These are phyloP conservation scores for Drosophila prosaltans DNA, from an alignment of 1,140 invertebrate species.

Conservation along the genomic window DNA sequence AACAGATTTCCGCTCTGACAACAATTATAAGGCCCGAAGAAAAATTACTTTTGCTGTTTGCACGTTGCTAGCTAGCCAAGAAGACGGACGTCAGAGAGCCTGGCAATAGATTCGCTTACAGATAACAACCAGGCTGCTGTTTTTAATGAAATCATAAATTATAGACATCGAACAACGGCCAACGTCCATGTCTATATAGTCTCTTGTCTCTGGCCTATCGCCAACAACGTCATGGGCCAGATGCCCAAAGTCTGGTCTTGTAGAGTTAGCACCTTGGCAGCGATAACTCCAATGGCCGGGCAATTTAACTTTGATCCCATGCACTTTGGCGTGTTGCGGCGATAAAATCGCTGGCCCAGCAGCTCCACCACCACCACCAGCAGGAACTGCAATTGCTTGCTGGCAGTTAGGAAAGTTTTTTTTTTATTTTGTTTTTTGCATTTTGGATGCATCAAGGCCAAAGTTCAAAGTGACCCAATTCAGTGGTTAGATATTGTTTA, in stretches of 20 bases:
- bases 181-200: slow-evolving; percentile 71
- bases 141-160: slow-evolving; percentile 82
- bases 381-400: slow-evolving; percentile 35
- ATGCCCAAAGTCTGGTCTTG: slow-evolving; percentile 24
- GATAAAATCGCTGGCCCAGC: slow-evolving; percentile 56
- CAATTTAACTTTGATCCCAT: slow-evolving; percentile 75
- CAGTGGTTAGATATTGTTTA: slow-evolving; percentile 50
- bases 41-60: slow-evolving; percentile 79
- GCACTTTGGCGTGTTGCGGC: slow-evolving; percentile 73
- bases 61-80: slow-evolving; percentile 62
- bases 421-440: slow-evolving; percentile 34
- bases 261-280: slow-evolving; percentile 23
- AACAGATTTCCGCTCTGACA: slow-evolving; percentile 66
- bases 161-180: slow-evolving; percentile 66
- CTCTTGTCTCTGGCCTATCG: slow-evolving; percentile 52
- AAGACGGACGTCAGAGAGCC: slow-evolving; percentile 8
- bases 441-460: slow-evolving; percentile 62
- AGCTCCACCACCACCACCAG: slow-evolving; percentile 10
- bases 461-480: slow-evolving; percentile 79
- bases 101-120: slow-evolving; percentile 69
- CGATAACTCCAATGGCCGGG: slow-evolving; percentile 55
- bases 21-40: slow-evolving; percentile 75
- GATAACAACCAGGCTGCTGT: slow-evolving; percentile 78
- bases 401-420: slow-evolving; percentile 20
- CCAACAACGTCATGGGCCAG: slow-evolving; percentile 33